Evolutionary conservation across 2,797 vertebrate genomes (phyloP), one percentile per base, ranked within the genome.

Genomic region (Poecilia picta): DNA sequence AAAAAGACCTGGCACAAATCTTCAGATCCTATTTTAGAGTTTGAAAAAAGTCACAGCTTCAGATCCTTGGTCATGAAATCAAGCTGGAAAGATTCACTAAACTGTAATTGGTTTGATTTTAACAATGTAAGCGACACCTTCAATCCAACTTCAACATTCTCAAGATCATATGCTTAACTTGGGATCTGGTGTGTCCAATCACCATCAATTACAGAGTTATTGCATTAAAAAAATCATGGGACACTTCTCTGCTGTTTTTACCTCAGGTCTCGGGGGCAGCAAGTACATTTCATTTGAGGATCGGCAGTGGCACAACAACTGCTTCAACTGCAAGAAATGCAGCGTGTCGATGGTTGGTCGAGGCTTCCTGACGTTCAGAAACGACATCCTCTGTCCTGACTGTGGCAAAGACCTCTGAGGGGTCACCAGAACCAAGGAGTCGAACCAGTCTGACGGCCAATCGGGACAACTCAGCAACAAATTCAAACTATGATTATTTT

Each of bases 221-320:
- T 85, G n/a, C 66, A 79, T 93, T 87, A 90, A 70, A 43, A 85
- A 20, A 31, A 86, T 90, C 86, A 90, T 81, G 80, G 71, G 87
- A 89, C 46, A 79, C 53, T 1, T 41, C 39, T 82, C 28, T 77
- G 25, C 41, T 68, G 51, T 64, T 66, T 83, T 57, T n/a, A 47
- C 45, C n/a, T 77, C 91, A 99, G 98, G 98, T 72, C 95, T 98
- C 0, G 97, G 98, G 2, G 97, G 98, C 80, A 98, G 97, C 70
- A 98, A 98, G 93, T 99, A 99, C 93, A 98, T 99, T 94, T 98
- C 97, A 0, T 99, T 99, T 5, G 97, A 98, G 91, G 97, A 98
- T 80, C 97, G 98, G n/a, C 98, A 99, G 91, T 99, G 98, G 98
- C 98, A 99, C 89, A 98, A 97, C 0, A 96, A 97, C 92, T 99